A percentile compares a stretch with the other conserved stretches of the same genome.
These are phyloP conservation scores for Saguinus imperator DNA, from an alignment of 2,113 vertebrate genomes.

Conservation along the genomic window DNA sequence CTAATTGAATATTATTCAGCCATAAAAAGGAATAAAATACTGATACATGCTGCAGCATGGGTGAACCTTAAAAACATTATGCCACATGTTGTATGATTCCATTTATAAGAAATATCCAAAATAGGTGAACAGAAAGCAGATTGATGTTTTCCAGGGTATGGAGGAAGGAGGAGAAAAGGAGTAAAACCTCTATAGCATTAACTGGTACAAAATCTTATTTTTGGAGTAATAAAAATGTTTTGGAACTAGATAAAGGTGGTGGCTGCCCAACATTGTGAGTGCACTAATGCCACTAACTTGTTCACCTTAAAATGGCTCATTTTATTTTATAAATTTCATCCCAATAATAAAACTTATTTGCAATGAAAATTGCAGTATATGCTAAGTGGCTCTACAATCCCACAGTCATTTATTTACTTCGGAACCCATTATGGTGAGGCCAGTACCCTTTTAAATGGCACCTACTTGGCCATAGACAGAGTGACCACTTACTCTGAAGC, in stretches of 20 bases:
- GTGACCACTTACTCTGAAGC: background rate
- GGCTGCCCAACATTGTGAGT: background rate
- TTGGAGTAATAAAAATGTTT: background rate
- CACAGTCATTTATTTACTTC: background rate
- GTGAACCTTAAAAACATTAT: background rate
- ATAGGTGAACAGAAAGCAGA: background rate
- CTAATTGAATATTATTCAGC: background rate
- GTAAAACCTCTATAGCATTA: background rate
- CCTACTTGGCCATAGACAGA: background rate
- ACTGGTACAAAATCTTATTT: background rate
- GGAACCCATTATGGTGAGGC: background rate
- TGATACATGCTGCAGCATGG: background rate
- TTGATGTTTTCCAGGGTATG: background rate
- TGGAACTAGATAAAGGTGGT: background rate
- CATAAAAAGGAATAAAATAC: background rate
- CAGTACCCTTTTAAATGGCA: background rate
- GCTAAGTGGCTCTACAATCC: background rate
- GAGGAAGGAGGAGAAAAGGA: background rate
- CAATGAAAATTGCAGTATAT: background rate
- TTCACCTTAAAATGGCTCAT: background rate
- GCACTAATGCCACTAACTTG: background rate
- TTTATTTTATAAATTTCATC: background rate
- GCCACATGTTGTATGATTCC: background rate
- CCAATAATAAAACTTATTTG: background rate
- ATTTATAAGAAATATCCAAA: background rate